phyloP scores from a whole-genome alignment of 2,113 vertebrate genomes.

The Lasiurus cinereus region DNA sequence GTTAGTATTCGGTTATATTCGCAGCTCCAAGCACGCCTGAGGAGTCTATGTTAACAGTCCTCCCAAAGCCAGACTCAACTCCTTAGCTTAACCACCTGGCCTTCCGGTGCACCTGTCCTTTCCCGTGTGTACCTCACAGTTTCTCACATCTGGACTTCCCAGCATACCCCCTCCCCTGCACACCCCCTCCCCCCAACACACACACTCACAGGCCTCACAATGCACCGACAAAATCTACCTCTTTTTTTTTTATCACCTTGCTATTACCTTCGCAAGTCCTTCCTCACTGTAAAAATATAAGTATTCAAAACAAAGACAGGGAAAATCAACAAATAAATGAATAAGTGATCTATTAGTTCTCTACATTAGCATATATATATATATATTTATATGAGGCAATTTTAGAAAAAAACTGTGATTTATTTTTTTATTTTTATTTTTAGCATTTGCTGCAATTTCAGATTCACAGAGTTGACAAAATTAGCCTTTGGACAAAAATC shows the following conservation, averaged over 20 bases:
- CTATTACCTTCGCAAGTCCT: not conserved
- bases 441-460: not conserved
- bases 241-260: not conserved
- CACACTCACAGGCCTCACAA: no score
- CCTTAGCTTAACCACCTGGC: not conserved
- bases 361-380: not conserved
- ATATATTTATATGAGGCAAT: not conserved
- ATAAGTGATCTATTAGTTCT: not conserved
- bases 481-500: not conserved
- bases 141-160: not conserved
- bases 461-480: not conserved
- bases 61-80: not conserved
- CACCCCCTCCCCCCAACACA: fast-evolving
- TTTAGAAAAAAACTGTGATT: slow-evolving; percentile 3
- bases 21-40: not conserved
- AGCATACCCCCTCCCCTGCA: not conserved
- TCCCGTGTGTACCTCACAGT: not conserved
- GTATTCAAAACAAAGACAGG: not conserved
- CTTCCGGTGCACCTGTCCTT: not conserved
- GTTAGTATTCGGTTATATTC: not conserved
- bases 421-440: not conserved
- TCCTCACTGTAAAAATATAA: not conserved
- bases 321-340: not conserved
- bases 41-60: not conserved
- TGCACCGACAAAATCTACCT: not conserved